Conservation (phyloP, 2,113 vertebrate genomes). For the Ophthalmotilapia sp. region DNA sequence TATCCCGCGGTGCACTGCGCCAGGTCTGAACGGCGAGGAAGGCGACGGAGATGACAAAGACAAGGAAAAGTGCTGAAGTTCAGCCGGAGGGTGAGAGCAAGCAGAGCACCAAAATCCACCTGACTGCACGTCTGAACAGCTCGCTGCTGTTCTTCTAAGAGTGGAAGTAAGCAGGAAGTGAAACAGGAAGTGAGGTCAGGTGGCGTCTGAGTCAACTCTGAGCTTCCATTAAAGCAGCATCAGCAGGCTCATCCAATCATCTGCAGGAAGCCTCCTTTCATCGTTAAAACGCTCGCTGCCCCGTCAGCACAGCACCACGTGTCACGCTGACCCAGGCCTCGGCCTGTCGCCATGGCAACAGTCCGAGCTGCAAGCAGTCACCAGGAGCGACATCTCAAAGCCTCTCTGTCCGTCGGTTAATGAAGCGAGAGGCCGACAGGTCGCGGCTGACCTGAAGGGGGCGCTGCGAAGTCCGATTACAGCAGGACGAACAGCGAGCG, state of each 20-base stretch:
- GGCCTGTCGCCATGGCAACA: background rate
- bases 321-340: background rate
- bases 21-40: background rate
- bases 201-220: background rate
- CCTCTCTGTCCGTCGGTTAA: background rate
- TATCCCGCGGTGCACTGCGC: background rate
- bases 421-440: background rate
- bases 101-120: background rate
- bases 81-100: background rate
- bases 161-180: background rate
- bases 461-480: background rate
- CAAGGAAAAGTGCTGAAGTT: background rate
- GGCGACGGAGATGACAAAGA: background rate
- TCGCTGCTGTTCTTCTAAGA: background rate
- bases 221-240: background rate
- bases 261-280: background rate
- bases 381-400: background rate
- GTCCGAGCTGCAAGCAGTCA: background rate
- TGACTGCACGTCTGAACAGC: background rate
- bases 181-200: background rate
- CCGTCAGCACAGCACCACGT: background rate
- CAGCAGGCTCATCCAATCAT: background rate
- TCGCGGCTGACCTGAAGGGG: background rate
- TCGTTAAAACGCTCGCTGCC: background rate
- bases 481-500: background rate